phyloP scores from a whole-genome alignment of 2,113 vertebrate species.

The Thunnus thynnus region DNA sequence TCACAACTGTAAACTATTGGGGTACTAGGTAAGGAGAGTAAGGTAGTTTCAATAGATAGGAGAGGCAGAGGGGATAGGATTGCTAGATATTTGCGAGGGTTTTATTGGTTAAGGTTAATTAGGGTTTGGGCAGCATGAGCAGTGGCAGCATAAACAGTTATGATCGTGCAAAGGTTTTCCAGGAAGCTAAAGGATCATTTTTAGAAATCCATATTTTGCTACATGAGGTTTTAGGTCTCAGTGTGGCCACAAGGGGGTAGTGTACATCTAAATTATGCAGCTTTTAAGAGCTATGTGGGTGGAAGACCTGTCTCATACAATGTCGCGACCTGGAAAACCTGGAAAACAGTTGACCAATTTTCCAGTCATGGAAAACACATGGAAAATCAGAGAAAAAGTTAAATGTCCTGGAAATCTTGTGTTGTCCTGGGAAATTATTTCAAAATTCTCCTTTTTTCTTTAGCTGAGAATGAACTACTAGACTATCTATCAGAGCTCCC shows the following conservation, averaged over 20 bases:
- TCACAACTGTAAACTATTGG: not conserved
- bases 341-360: too few species aligned
- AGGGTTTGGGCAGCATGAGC: not conserved
- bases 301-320: not conserved
- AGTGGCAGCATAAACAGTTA: not conserved
- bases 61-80: not conserved
- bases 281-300: not conserved
- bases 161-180: not conserved
- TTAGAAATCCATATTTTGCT: not conserved
- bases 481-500: too few species aligned
- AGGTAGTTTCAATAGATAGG: not conserved
- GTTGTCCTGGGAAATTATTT: too few species aligned
- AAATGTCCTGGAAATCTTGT: too few species aligned
- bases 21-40: not conserved
- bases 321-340: too few species aligned
- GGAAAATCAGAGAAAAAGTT: too few species aligned
- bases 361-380: too few species aligned
- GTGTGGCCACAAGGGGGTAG: constrained; percentile 65
- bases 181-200: not conserved
- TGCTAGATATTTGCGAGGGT: not conserved
- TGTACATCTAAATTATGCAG: constrained; percentile 17
- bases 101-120: not conserved
- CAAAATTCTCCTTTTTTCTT: too few species aligned
- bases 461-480: too few species aligned
- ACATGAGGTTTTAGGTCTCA: not conserved